A percentile compares a stretch with the other conserved stretches of the same genome.
These are phyloP conservation scores for Drosophila eohydei DNA, from an alignment of 2,888 invertebrate genomes.

Conservation along the genomic window DNA sequence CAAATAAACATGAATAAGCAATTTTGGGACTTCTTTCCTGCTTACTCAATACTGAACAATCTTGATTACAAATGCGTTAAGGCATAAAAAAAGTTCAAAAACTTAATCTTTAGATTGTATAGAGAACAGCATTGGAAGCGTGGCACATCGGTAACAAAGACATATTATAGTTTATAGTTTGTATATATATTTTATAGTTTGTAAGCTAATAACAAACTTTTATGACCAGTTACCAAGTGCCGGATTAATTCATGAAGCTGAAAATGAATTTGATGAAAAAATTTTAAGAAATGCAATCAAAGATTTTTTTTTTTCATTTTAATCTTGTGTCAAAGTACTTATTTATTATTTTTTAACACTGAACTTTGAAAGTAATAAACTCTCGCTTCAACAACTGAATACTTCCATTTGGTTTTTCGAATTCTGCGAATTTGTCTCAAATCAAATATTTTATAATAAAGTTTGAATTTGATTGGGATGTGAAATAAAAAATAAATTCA, in stretches of 20 bases:
- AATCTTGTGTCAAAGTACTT: background rate
- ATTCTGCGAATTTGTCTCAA: background rate
- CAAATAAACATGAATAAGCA: conserved; percentile 33
- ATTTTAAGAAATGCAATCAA: background rate
- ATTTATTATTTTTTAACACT: background rate
- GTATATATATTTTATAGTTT: background rate
- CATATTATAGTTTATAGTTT: background rate
- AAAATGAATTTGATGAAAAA: background rate
- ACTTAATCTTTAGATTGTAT: no score
- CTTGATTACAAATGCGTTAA: background rate
- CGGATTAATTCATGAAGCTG: background rate
- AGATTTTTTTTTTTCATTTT: background rate
- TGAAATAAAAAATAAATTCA: background rate
- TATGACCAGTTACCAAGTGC: background rate
- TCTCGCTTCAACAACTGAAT: background rate
- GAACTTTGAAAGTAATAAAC: background rate
- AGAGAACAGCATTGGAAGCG: background rate
- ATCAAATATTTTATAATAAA: background rate
- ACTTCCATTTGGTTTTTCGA: background rate
- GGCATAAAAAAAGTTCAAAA: no score
- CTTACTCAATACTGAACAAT: background rate
- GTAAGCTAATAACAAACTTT: background rate
- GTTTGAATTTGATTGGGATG: background rate
- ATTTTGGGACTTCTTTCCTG: background rate
- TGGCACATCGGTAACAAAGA: background rate